phyloP scores from a whole-genome alignment of 2,113 vertebrate genomes.

The Miniopterus natalensis region DNA sequence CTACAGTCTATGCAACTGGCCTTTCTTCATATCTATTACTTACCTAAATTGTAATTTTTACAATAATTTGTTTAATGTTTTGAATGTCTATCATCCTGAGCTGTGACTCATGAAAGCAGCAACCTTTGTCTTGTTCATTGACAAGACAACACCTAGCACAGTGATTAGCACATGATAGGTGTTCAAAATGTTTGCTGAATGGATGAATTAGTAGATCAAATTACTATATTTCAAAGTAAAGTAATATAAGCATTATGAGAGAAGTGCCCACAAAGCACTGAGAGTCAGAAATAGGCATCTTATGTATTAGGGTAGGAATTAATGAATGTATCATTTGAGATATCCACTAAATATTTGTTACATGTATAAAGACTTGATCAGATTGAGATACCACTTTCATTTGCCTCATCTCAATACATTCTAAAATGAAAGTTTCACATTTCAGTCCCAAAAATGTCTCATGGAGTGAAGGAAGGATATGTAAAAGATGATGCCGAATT shows the following conservation, averaged over 20 bases:
- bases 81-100: not conserved
- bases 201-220: not conserved
- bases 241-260: not conserved
- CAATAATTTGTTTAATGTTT: slow-evolving; percentile 17
- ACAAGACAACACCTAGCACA: not conserved
- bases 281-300: not conserved
- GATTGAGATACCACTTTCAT: not conserved
- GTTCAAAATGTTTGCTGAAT: not conserved
- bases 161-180: not conserved
- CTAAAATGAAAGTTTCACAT: not conserved
- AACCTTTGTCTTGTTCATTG: not conserved
- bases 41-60: not conserved
- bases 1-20: not conserved
- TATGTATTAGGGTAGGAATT: not conserved
- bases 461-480: not conserved
- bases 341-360: not conserved
- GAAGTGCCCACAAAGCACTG: not conserved
- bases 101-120: not conserved
- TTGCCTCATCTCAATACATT: not conserved
- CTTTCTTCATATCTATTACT: not conserved
- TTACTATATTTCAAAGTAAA: not conserved
- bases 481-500: not conserved
- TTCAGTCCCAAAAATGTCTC: not conserved
- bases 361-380: not conserved
- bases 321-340: not conserved